Percentiles rank a stretch among this genome's conserved stretches.
These are phyloP conservation scores for Notodonta ziczac DNA, from an alignment of 2,888 invertebrate species.

Conservation along the genomic window DNA sequence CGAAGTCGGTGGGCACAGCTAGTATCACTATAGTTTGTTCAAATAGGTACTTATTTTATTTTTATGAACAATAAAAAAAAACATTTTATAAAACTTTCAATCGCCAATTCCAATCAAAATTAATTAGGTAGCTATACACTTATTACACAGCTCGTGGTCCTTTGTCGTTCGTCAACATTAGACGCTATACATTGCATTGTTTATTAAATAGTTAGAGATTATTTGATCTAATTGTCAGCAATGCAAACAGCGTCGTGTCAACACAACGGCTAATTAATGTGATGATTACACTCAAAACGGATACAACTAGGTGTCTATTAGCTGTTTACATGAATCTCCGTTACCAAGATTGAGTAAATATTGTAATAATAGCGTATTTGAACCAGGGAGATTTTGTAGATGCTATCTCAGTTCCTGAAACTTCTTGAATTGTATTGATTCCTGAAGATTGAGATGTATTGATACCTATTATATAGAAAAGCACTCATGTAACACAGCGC, in stretches of 20 bases:
- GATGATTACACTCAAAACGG: constrained; percentile 75
- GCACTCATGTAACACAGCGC: too few relatives aligned
- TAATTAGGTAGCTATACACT: background rate
- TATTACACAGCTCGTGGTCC: background rate
- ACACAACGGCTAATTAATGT: constrained; percentile 77
- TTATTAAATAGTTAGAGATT: constrained; percentile 66
- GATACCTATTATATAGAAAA: too few relatives aligned
- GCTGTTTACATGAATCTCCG: constrained; percentile 57
- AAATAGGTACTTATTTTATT: too few relatives aligned
- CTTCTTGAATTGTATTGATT: too few relatives aligned
- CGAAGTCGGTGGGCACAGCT: too few relatives aligned
- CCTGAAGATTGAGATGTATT: too few relatives aligned
- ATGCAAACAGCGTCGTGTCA: constrained; percentile 72
- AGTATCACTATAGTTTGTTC: too few relatives aligned
- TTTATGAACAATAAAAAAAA: too few relatives aligned
- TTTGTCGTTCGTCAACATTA: constrained; percentile 16
- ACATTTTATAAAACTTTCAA: background rate
- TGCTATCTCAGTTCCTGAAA: too few relatives aligned
- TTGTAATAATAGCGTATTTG: background rate
- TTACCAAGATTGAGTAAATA: background rate
- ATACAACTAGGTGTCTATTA: constrained; percentile 70
- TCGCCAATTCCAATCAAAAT: background rate
- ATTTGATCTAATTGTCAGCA: constrained; percentile 75
- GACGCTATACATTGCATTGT: constrained; percentile 47
- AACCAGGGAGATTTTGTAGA: too few relatives aligned